A percentile compares a stretch with the other conserved stretches of the same genome.
These are phyloP conservation scores for Hypsopygia costalis DNA, from an alignment of 2,888 invertebrate genomes.

Conservation along the genomic window DNA sequence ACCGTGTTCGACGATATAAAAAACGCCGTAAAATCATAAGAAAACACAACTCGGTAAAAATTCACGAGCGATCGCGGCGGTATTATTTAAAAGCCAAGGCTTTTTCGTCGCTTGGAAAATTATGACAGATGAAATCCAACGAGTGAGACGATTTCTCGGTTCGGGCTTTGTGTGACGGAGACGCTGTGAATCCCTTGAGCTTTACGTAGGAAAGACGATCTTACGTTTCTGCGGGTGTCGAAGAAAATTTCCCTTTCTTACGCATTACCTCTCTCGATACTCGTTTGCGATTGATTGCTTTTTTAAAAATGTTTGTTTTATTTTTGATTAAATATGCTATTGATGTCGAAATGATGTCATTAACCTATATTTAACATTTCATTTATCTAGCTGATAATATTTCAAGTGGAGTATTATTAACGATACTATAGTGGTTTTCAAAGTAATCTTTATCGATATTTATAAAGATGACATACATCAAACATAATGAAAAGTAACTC, in stretches of 20 bases:
- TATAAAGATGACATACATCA: too few relatives aligned
- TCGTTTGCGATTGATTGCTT: conserved; percentile 17
- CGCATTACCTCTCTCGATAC: conserved; percentile 19
- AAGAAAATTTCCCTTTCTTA: conserved; percentile 30
- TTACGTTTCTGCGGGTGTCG: conserved; percentile 18
- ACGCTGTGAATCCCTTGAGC: conserved; percentile 62
- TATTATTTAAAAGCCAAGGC: conserved; percentile 43
- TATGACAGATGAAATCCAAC: conserved; percentile 65
- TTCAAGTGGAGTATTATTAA: neutral
- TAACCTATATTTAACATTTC: conserved; percentile 2
- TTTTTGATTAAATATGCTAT: conserved; percentile 1
- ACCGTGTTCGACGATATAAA: conserved; percentile 34
- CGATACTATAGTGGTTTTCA: too few relatives aligned
- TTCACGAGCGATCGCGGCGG: conserved; percentile 31
- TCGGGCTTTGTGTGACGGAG: conserved; percentile 49
- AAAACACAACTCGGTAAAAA: conserved; percentile 28
- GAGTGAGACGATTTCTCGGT: conserved; percentile 54
- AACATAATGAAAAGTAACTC: too few relatives aligned
- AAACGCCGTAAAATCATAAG: conserved; percentile 35
- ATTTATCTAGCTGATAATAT: neutral
- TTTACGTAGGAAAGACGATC: conserved; percentile 35
- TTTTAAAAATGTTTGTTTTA: conserved; percentile 7
- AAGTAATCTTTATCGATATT: too few relatives aligned
- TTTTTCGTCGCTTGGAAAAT: conserved; percentile 42
- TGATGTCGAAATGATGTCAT: conserved; percentile 3